A percentile compares a stretch with the other conserved stretches of the same genome.
phyloP scores from a whole-genome alignment of 2,113 vertebrate species.

The Hippoglossus stenolepis region DNA sequence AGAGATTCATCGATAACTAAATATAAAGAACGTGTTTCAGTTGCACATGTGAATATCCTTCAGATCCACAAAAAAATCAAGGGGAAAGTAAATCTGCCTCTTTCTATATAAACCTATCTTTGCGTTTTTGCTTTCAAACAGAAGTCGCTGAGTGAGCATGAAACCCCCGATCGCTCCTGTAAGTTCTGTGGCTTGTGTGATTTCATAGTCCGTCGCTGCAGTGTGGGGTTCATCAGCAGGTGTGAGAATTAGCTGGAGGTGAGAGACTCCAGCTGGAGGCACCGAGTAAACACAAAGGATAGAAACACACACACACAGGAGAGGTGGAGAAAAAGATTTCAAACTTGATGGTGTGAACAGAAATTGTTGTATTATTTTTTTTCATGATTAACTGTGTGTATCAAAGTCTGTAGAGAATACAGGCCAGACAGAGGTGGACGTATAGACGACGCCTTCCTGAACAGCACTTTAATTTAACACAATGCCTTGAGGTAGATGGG shows the following conservation, averaged over 20 bases:
- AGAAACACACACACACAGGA: conserved; percentile 31
- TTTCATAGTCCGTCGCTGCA: conserved; percentile 15
- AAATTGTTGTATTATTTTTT: too few relatives aligned
- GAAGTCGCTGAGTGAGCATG: conserved; percentile 60
- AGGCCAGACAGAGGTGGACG: too few relatives aligned
- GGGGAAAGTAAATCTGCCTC: not conserved
- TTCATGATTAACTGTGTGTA: conserved; percentile 1
- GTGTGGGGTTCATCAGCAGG: conserved; percentile 61
- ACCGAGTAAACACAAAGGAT: conserved; percentile 56
- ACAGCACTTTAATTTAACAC: too few relatives aligned
- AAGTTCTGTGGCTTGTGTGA: conserved; percentile 56
- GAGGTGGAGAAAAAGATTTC: conserved; percentile 17
- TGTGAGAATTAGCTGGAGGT: conserved; percentile 75
- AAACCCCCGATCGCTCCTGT: conserved; percentile 14
- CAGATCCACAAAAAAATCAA: too few relatives aligned
- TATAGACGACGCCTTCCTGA: too few relatives aligned
- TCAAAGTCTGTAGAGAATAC: not conserved
- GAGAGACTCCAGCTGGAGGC: conserved; percentile 58
- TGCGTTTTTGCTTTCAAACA: conserved; percentile 19
- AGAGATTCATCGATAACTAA: too few relatives aligned
- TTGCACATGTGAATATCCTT: too few relatives aligned
- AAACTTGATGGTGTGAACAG: too few relatives aligned
- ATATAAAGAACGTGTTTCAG: too few relatives aligned
- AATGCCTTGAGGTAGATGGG: too few relatives aligned
- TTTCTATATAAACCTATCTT: not conserved